Base-by-base conservation (phyloP, 2,888 invertebrate genomes). In the Aspidapion aeneum region DNA sequence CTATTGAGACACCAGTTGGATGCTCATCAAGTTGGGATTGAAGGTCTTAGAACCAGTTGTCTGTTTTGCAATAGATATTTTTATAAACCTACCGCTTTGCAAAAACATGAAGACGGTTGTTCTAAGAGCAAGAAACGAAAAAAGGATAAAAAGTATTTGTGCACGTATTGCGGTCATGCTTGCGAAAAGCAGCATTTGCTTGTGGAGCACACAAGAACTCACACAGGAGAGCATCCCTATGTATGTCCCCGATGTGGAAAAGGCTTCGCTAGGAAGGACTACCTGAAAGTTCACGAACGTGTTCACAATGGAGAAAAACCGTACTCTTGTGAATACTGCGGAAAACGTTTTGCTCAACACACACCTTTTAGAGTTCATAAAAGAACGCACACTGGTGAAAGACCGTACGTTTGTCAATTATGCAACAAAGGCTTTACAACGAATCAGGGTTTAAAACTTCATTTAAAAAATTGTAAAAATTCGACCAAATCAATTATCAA, bases 281-380 rank as follows among this genome's bases (percentile, higher is more conserved):
- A 85, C 77, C 77, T 86, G 69, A 83, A 83, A 22, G 75, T 84
- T 63, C 86, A 86, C 78, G 84, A 84, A 77, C 81, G 86, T 57
- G 84, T 84, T 56, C 86, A 86, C 77, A 83, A 82, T 1, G 85
- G 86, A 0, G 85, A 86, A 77, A 84, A 84, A 75, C 86, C 86
- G 54, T 83, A 85, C 77, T 81, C 82, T 63, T 86, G 86, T 74
- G 78, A 82, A 66, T 81, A 82, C 74, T 86, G 86, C 76, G 83
- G 83, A 16, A 86, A 86, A 76, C 82, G 83, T 21, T 86, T 86
- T 78, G 82, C 81, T 55, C 85, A 85, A 77, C 79, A 83, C n/a
- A 83, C 85, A 66, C 85, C 85, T 55, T 81, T 86, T 61, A 83
- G 83, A 68, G 83, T 85, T 65, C 86, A 86, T 75, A 82, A 84